These are phyloP conservation scores for Trachops cirrhosus DNA, from an alignment of 2,797 vertebrate species.

Conservation along the genomic window DNA sequence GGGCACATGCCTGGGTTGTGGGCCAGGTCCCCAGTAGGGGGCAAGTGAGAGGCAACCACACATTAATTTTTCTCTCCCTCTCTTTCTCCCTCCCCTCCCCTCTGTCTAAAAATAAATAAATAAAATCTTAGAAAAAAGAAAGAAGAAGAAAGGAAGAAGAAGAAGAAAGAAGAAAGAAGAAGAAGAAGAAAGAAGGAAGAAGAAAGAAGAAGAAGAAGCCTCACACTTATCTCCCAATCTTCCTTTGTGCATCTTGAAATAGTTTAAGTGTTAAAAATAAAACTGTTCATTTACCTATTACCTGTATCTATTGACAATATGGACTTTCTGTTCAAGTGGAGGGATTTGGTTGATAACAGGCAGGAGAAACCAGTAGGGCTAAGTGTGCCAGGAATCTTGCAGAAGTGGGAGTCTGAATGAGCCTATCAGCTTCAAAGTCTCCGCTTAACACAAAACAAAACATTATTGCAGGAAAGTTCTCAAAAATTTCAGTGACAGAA, in stretches of 20 bases:
- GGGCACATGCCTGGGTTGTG: too few species aligned
- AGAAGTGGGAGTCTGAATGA: neutral
- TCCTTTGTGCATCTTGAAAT: neutral
- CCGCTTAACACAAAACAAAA: neutral
- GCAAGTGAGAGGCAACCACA: too few species aligned
- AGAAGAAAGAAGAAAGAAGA: neutral
- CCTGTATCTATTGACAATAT: neutral
- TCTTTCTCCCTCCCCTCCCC: too few species aligned
- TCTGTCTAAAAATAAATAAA: too few species aligned
- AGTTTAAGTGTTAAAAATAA: neutral
- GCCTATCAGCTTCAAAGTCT: neutral
- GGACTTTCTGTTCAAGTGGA: neutral
- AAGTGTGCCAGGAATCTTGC: neutral
- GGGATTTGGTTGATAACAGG: neutral
- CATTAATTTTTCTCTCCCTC: too few species aligned
- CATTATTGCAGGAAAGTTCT: slow-evolving; percentile 2
- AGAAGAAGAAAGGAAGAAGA: neutral
- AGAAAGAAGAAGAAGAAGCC: neutral
- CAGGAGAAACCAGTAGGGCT: neutral
- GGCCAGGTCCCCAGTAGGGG: too few species aligned
- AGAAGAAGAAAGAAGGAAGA: neutral
- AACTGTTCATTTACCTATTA: neutral
- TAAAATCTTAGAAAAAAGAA: too few species aligned
- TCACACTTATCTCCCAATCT: neutral
- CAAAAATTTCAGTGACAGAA: neutral